Base-by-base conservation (phyloP, 1,140 invertebrate genomes). In the Zaprionus ghesquierei region DNA sequence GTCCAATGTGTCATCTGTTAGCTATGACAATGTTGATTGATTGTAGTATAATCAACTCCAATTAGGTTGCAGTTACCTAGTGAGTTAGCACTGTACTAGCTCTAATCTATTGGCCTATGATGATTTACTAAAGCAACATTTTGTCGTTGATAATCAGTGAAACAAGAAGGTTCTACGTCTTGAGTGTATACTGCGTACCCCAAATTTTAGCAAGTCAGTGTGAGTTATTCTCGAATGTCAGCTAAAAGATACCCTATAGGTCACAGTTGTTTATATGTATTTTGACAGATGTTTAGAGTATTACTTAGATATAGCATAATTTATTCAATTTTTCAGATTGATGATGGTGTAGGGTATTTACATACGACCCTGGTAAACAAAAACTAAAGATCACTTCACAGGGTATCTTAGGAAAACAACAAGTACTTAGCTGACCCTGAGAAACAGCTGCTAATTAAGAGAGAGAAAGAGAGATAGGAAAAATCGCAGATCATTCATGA, bases 1-100 rank as follows among this genome's bases (percentile, higher is more conserved):
- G 2, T 18, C 5, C n/a, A 23, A 61, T 59, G 31, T 33, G n/a
- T 60, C 41, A 46, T 46, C 22, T 46, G 41, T 22, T 46, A 46
- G 12, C 18, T 46, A 46, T 46, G 41, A 27, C 13, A 50, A 12
- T 18, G 13, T 27, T 74, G 59, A 69, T 74, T 74, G 22, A 70
- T 74, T 61, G 12, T 15, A 22, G 25, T 44, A 53, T 69, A 69
- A 69, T 74, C 41, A 49, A 25, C 46, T 15, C 5, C 13, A 10
- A 46, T 18, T 18, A 6, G 41, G 5, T 25, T 31, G 12, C 2
- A 9, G n/a, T 27, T 12, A 27, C 12, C 18, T 54, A 31, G 20
- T 8, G 38, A 23, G 55, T 46, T 20, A 46, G 15, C 59, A 66
- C 69, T 72, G 69, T 68, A 33, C 31, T 33, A 54, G 25, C 27